Evolutionary conservation across 2,113 vertebrate species (phyloP).

Genomic region (Marmota monax): DNA sequence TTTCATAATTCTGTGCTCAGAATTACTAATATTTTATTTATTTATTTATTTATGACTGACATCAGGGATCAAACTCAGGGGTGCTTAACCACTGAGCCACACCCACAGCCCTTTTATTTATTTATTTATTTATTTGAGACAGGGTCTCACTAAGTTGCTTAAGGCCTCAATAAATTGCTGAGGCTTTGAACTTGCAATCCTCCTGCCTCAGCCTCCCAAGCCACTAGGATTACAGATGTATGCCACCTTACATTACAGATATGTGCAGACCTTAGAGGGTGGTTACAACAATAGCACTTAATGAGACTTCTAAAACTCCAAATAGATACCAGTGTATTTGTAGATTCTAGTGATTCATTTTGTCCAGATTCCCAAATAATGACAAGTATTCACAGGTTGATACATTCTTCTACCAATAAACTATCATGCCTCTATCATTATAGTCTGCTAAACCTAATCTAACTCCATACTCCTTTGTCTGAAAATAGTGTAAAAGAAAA

Average conservation of each 20-base stretch:
- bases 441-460: constrained; percentile 3
- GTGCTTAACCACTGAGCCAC: no score
- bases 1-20: background rate
- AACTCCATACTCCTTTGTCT: background rate
- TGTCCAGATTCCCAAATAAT: background rate
- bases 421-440: background rate
- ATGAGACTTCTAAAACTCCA: background rate
- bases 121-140: no score
- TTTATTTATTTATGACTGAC: no score
- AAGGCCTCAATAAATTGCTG: no score
- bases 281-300: background rate
- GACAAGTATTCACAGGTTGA: background rate
- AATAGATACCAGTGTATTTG: background rate
- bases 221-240: no score
- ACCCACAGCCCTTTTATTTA: no score
- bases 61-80: no score
- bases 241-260: no score
- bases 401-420: constrained; percentile 6
- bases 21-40: no score
- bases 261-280: background rate
- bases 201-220: no score
- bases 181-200: no score
- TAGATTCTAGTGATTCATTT: background rate
- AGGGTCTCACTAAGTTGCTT: no score
- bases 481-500: background rate